These are phyloP conservation scores for Sphaeramia orbicularis DNA, from an alignment of 2,797 vertebrate genomes.

Conservation along the genomic window DNA sequence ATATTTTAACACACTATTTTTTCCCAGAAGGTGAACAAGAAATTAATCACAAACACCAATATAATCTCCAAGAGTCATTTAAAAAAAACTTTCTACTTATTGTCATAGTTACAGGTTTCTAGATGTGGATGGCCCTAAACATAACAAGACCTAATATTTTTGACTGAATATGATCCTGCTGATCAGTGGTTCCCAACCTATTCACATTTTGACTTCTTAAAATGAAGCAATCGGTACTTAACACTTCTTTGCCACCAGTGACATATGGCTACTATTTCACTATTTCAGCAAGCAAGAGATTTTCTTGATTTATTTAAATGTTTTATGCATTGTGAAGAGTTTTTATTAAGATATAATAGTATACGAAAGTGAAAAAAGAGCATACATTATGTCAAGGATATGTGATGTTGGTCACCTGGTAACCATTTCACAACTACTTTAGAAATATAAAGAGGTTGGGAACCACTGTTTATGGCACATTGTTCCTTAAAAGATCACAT, in stretches of 20 bases:
- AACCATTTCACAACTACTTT: background rate
- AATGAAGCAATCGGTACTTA: background rate
- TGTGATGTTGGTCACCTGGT: background rate
- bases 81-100: no score
- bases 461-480: slow-evolving; percentile 12
- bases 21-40: background rate
- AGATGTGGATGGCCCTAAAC: no score
- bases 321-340: background rate
- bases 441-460: slow-evolving; percentile 8
- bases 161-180: slow-evolving; percentile 11
- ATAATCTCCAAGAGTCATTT: no score
- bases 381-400: background rate
- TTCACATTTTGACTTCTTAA: background rate
- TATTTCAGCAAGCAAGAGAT: slow-evolving; percentile 45
- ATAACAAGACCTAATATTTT: slow-evolving; percentile 35
- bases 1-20: no score
- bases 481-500: slow-evolving; percentile 10
- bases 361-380: background rate
- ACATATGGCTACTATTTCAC: slow-evolving; percentile 2
- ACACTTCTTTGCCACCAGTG: background rate
- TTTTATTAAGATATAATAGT: background rate
- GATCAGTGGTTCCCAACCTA: background rate
- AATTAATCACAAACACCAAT: background rate
- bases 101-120: no score
- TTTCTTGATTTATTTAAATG: slow-evolving; percentile 22